Conservation (phyloP, 2,888 invertebrate species). For the Oxystoma pomonae region DNA sequence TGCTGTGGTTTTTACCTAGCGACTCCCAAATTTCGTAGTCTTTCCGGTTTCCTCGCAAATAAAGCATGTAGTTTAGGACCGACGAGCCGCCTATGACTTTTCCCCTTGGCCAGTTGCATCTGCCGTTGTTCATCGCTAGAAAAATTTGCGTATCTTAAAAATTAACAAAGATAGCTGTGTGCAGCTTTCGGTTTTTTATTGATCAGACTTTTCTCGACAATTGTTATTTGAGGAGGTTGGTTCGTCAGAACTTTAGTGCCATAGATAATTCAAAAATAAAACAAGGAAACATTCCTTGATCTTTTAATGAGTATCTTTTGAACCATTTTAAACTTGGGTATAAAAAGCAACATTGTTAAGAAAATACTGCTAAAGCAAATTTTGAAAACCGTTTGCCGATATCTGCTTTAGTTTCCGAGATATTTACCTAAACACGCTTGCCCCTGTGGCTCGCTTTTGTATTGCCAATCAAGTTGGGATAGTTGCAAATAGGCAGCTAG, state of each 20-base stretch:
- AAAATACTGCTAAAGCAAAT: too few species aligned
- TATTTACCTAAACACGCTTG: conserved; percentile 71
- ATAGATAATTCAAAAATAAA: too few species aligned
- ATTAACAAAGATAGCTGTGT: neutral
- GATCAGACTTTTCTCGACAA: too few species aligned
- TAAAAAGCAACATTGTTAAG: too few species aligned
- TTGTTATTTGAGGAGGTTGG: too few species aligned
- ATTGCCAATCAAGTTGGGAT: conserved; percentile 87
- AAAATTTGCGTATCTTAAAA: conserved; percentile 25
- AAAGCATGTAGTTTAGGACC: conserved; percentile 89
- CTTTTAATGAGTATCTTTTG: too few species aligned
- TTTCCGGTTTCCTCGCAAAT: conserved; percentile 79
- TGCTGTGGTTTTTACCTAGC: too few species aligned
- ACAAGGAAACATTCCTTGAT: too few species aligned
- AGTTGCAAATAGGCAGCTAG: conserved; percentile 84
- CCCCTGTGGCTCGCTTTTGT: conserved; percentile 85
- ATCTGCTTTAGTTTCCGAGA: conserved; percentile 1
- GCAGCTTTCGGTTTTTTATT: too few species aligned
- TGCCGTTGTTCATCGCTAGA: conserved; percentile 75
- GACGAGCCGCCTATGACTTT: conserved; percentile 89
- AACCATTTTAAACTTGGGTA: too few species aligned
- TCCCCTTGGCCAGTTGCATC: conserved; percentile 90
- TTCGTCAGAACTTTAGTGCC: too few species aligned
- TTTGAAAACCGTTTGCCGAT: too few species aligned
- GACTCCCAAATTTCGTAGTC: conserved; percentile 91